Evolutionary conservation across 2,113 vertebrate species (phyloP).

Genomic region (Panurus biarmicus): DNA sequence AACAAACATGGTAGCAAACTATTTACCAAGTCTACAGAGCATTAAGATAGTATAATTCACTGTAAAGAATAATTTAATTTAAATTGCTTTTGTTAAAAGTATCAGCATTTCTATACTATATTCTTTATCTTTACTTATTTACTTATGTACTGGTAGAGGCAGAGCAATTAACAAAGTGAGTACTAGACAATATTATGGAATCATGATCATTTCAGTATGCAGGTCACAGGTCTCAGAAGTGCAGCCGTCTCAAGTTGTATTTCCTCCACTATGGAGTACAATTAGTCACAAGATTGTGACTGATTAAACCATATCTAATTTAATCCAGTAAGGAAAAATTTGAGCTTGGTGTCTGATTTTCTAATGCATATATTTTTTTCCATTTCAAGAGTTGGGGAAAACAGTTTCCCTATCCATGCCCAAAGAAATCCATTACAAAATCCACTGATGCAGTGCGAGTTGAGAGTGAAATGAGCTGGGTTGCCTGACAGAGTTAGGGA

Average conservation of each 20-base stretch:
- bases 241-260: neutral
- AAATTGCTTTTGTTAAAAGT: too few relatives aligned
- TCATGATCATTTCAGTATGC: neutral
- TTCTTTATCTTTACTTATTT: neutral
- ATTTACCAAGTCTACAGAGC: neutral
- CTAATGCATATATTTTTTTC: neutral
- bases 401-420: neutral
- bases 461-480: neutral
- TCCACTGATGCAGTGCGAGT: neutral
- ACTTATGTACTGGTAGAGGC: neutral
- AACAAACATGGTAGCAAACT: neutral
- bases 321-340: neutral
- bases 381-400: neutral
- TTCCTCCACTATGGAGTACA: neutral
- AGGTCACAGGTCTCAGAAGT: neutral
- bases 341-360: neutral
- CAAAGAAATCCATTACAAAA: neutral
- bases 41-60: too few relatives aligned
- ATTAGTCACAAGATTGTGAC: neutral
- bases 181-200: neutral
- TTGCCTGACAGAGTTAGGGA: neutral
- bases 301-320: neutral
- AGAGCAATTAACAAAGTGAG: neutral
- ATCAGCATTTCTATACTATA: neutral
- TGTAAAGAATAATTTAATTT: neutral